phyloP scores from a whole-genome alignment of 37 sponge, comb jelly and placozoan species.

The Ephydatia muelleri region DNA sequence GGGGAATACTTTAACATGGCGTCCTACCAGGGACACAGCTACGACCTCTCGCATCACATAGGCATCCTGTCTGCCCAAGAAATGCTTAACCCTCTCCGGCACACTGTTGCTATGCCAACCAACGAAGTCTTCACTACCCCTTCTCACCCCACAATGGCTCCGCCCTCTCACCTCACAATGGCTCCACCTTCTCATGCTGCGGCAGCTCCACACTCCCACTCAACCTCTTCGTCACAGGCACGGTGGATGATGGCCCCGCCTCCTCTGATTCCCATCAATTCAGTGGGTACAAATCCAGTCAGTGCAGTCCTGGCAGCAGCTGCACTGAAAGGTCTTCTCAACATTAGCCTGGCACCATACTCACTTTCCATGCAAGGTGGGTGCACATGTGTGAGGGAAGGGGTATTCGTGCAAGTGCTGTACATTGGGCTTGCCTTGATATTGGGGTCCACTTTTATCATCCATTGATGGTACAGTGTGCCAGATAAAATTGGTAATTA shows the following conservation, averaged over 20 bases:
- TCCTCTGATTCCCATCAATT: not conserved
- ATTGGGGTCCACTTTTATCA: no score
- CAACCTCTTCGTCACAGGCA: not conserved
- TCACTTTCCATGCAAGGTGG: not conserved
- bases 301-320: not conserved
- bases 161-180: not conserved
- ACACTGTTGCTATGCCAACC: not conserved
- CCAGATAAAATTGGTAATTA: no score
- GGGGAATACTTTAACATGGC: not conserved
- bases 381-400: not conserved
- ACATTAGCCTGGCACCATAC: not conserved
- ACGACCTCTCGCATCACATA: not conserved
- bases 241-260: not conserved
- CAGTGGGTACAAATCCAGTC: not conserved
- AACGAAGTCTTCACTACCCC: not conserved
- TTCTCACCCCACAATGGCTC: not conserved
- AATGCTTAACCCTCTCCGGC: not conserved
- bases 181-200: not conserved
- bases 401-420: not conserved
- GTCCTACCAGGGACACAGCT: not conserved
- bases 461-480: no score
- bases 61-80: not conserved
- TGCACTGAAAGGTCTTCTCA: not conserved
- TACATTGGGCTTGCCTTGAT: no score
- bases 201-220: not conserved